Conservation (phyloP, 1,140 invertebrate species). For the Tribolium madens region DNA sequence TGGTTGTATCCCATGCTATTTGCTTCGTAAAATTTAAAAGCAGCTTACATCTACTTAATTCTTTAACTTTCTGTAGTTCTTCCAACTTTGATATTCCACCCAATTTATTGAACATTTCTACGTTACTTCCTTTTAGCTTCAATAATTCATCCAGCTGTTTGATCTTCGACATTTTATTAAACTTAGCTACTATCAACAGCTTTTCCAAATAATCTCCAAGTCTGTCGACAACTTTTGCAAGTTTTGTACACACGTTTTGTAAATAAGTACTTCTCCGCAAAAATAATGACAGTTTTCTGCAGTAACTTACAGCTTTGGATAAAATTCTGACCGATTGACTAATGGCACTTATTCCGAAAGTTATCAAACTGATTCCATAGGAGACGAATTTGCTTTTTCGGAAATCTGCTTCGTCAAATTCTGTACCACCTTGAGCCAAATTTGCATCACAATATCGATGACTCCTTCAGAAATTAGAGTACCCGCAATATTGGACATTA, state of each 20-base stretch:
- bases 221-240: neutral
- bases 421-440: neutral
- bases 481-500: neutral
- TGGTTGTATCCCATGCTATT: neutral
- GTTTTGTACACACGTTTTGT: neutral
- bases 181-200: neutral
- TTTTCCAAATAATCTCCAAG: neutral
- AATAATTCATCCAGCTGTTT: neutral
- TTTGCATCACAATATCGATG: neutral
- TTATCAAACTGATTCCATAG: neutral
- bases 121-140: neutral
- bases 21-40: neutral
- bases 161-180: neutral
- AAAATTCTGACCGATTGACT: neutral
- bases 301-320: neutral
- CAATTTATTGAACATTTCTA: neutral
- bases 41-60: neutral
- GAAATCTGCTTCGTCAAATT: neutral
- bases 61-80: neutral
- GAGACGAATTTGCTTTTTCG: neutral
- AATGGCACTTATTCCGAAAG: conserved; percentile 4
- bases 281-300: neutral
- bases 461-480: conserved; percentile 3
- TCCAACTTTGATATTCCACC: neutral
- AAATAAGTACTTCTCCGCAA: neutral